phyloP scores from a whole-genome alignment of 2,888 invertebrate genomes.

The Leptinotarsa rubiginosa region DNA sequence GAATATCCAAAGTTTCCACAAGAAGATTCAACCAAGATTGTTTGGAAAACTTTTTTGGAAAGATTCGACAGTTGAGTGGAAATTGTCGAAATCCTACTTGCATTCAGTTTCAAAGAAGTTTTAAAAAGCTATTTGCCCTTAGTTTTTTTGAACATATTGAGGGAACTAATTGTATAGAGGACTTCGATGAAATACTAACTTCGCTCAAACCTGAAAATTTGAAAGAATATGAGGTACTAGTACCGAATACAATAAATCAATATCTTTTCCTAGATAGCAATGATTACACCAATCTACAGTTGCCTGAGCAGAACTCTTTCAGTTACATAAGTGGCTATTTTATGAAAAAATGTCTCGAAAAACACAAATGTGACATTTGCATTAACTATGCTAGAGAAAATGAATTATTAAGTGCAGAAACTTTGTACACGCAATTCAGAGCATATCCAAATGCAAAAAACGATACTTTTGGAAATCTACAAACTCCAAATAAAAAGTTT shows the following conservation, averaged over 20 bases:
- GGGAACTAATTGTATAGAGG: conserved; percentile 26
- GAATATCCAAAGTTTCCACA: conserved; percentile 10
- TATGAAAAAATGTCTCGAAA: conserved; percentile 23
- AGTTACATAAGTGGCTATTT: conserved; percentile 20
- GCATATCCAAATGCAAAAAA: too few species aligned
- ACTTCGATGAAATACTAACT: conserved; percentile 20
- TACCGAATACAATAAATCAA: not conserved
- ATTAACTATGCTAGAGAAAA: too few species aligned
- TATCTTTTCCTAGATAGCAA: not conserved
- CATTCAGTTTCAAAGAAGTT: conserved; percentile 25
- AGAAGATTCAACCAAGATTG: conserved; percentile 30
- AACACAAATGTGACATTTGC: too few species aligned
- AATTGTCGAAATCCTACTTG: conserved; percentile 32
- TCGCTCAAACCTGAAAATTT: not conserved
- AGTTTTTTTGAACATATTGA: conserved; percentile 24
- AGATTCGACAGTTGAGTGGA: conserved; percentile 26
- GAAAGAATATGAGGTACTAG: not conserved
- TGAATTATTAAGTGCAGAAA: too few species aligned
- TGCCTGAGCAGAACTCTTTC: conserved; percentile 3
- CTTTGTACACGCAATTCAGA: too few species aligned
- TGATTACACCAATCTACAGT: conserved; percentile 16
- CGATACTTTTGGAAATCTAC: too few species aligned
- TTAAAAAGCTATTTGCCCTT: conserved; percentile 16
- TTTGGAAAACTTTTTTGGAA: conserved; percentile 32
- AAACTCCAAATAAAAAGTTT: too few species aligned